phyloP scores from a whole-genome alignment of 2,797 vertebrate species.

The Hyperoplus lanceolatus region DNA sequence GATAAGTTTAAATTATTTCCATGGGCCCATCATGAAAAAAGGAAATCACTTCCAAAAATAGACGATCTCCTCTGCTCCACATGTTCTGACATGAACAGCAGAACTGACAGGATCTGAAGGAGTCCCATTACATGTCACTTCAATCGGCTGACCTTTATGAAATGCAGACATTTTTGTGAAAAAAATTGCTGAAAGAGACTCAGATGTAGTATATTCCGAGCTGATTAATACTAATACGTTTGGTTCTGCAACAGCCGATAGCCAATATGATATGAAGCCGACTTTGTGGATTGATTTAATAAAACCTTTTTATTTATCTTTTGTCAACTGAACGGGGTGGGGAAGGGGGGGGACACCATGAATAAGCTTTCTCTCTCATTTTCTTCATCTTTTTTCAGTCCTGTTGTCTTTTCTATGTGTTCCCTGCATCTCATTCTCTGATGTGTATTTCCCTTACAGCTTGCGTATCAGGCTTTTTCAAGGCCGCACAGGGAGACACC shows the following conservation, averaged over 20 bases:
- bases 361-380: background rate
- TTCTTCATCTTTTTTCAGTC: background rate
- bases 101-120: conserved; percentile 44
- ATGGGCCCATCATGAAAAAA: no score
- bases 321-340: no score
- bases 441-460: conserved; percentile 76
- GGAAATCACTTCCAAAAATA: no score
- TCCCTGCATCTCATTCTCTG: background rate
- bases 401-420: background rate
- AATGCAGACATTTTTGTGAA: conserved; percentile 15
- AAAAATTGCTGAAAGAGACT: conserved; percentile 10
- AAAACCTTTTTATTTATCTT: no score
- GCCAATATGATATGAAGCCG: background rate
- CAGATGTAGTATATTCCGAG: background rate
- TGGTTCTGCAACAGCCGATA: background rate
- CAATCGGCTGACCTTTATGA: conserved; percentile 52
- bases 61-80: conserved; percentile 16
- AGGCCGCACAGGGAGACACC: conserved; percentile 93
- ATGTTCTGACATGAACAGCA: conserved; percentile 8
- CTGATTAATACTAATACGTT: no score
- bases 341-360: background rate
- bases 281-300: background rate
- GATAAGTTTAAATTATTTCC: no score
- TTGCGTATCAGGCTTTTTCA: conserved; percentile 93
- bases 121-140: conserved; percentile 37